Percentiles rank a stretch among this genome's conserved stretches.
Evolutionary conservation across 1,140 invertebrate genomes (phyloP).

Genomic region (Megalopta genalis): DNA sequence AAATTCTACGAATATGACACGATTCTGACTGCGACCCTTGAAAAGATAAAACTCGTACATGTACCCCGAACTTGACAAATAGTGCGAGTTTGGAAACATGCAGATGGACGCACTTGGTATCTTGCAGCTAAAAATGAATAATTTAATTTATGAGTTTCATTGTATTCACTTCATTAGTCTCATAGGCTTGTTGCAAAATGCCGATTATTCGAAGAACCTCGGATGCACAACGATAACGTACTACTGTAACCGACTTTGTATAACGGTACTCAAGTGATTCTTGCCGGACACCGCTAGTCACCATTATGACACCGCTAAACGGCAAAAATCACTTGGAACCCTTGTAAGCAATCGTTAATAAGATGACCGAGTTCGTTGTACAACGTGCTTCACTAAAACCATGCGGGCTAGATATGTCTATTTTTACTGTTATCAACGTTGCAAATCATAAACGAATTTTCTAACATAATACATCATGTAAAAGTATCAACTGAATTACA

Average conservation of each 20-base stretch:
- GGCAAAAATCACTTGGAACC: not conserved
- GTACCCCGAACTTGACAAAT: no score
- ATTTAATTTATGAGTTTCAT: no score
- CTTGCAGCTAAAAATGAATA: no score
- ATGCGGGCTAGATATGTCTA: slow-evolving; percentile 12
- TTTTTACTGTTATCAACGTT: not conserved
- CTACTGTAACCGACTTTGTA: not conserved
- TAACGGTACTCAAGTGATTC: not conserved
- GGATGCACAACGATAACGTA: not conserved
- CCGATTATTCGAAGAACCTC: not conserved
- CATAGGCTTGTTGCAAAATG: not conserved
- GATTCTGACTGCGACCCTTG: no score
- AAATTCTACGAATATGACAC: no score
- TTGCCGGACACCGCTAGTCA: not conserved
- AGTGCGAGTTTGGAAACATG: no score
- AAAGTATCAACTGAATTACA: no score
- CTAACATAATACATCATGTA: no score
- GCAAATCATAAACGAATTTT: not conserved
- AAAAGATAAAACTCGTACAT: no score
- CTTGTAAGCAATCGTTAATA: slow-evolving; percentile 12
- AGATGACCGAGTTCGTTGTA: slow-evolving; percentile 3
- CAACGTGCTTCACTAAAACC: not conserved
- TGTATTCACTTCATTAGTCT: no score
- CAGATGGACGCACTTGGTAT: no score
- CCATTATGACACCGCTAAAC: not conserved